Percentiles rank a stretch among this genome's conserved stretches.
phyloP scores from a whole-genome alignment of 2,888 invertebrate species.

The Drosophila stalkeri region DNA sequence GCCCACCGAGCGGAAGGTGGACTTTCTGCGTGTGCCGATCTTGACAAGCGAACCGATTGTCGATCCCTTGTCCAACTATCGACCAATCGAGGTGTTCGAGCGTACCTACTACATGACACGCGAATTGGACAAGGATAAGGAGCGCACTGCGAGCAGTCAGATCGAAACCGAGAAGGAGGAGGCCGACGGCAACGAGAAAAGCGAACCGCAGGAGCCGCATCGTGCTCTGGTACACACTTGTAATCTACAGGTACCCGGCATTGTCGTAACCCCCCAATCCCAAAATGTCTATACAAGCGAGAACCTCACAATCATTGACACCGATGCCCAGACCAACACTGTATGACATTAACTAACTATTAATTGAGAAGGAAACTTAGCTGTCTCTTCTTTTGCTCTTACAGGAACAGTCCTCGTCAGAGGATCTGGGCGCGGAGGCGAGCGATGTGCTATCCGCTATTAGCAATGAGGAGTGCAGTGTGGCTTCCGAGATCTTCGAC shows the following conservation, averaged over 20 bases:
- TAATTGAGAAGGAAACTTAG: background rate
- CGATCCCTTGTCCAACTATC: constrained; percentile 83
- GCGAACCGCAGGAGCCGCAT: constrained; percentile 22
- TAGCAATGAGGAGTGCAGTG: constrained; percentile 90
- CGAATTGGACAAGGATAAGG: constrained; percentile 75
- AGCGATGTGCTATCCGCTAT: constrained; percentile 88
- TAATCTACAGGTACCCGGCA: constrained; percentile 83
- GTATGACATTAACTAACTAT: constrained; percentile 60
- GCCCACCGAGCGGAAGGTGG: constrained; percentile 72
- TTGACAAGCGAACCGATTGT: constrained; percentile 79
- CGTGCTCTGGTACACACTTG: constrained; percentile 70
- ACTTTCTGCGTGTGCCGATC: constrained; percentile 82
- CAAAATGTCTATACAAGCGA: constrained; percentile 85
- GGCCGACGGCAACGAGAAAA: constrained; percentile 41
- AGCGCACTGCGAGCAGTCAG: constrained; percentile 49
- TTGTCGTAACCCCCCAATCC: constrained; percentile 76
- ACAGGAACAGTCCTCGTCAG: constrained; percentile 84
- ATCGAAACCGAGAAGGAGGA: constrained; percentile 52
- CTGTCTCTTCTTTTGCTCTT: constrained; percentile 18
- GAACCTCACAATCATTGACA: constrained; percentile 89
- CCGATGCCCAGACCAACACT: constrained; percentile 84
- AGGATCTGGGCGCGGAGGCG: constrained; percentile 82
- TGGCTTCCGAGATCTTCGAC: constrained; percentile 89
- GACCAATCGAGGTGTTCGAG: constrained; percentile 85
- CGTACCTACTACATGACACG: constrained; percentile 83